Evolutionary conservation across 2,888 invertebrate species (phyloP), one percentile per base, ranked within the genome.

Genomic region (Perizoma affinitatum): DNA sequence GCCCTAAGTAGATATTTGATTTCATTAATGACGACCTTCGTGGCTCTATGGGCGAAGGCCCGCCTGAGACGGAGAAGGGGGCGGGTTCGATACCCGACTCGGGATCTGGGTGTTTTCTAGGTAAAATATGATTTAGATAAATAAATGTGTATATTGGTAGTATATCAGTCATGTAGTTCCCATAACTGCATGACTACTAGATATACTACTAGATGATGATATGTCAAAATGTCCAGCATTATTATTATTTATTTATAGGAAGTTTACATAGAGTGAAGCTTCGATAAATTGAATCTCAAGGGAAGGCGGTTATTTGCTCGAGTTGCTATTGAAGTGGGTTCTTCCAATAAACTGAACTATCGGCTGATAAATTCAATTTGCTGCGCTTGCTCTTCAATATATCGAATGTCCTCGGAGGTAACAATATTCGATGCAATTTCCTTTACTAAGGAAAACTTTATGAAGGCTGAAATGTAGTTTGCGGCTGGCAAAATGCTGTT

Each of bases 301-400:
- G 58, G 35, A 54, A 61, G 53, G 58, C 7, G 45, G 45, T 52
- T 40, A 46, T 42, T 47, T 10, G 38, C 53, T 56, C 47, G 53
- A 54, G 53, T 61, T 38, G 33, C 46, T 9, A 11, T 49, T 42
- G 40, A 47, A 38, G 41, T 35, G 11, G 11, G 46, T 34, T 44
- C 49, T 35, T 38, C 44, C 38, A 43, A 42, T 43, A 47, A 34
- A 40, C 43, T 22, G 42, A 47, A 49, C 45, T 53, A 48, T 53
- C 11, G 54, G 43, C 42, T 45, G 57, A 57, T 61, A 47, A 6
- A 40, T 60, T 60, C 33, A 58, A 62, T 62, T 62, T 58, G 10
- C 50, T 44, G 54, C 34, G 51, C 33, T 22, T 46, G 52, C 52
- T 52, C 46, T 51, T 42, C 42, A 54, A 44, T 54, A 22, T 22